Evolutionary conservation across 2,113 vertebrate species (phyloP), one percentile per base, ranked within the genome.

Genomic region (Neolamprologus caudopunctatus): DNA sequence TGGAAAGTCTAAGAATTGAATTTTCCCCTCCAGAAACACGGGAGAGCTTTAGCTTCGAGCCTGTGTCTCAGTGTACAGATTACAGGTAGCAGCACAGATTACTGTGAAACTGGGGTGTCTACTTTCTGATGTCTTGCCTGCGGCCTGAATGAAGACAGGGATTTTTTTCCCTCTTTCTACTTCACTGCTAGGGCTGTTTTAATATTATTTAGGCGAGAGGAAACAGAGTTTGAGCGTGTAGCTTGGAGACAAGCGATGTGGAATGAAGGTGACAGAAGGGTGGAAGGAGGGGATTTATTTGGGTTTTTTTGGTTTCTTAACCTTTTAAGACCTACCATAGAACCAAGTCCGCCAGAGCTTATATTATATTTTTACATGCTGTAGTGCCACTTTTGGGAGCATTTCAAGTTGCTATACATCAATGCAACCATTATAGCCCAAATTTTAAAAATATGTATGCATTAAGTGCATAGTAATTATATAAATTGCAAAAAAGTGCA

Each of bases 41-140:
- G 40, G 75, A 79, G 61, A 50, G 80, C 53, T 86, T 83, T 79
- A 80, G 58, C 80, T 84, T 58, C 10, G 4, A 75, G 84, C 85
- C 73, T 11, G 12, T 17, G 61, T 87, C 80, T 93, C 82, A 78
- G 82, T 83, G 85, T 80, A 73, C 87, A 88, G 86, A 92, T 90
- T 89, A 88, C 81, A 89, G 91, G 89, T 86, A 87, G 90, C 54
- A 47, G 75, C 57, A 26, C 73, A 79, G 89, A 90, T 92, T 80
- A 82, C 91, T 85, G 87, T 45, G 55, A 82, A 87, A 68, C 84
- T 73, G 40, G 68, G 90, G 81, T 50, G 78, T 91, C 86, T 87
- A 26, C 61, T 81, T 83, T 86, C 50, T 90, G 84, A 88, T 85
- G 89, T 87, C 83, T 90, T 2, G 81, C 86, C 85, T 58, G 45